phyloP scores from a whole-genome alignment of 2,888 invertebrate species.

The Blastobasis adustella region DNA sequence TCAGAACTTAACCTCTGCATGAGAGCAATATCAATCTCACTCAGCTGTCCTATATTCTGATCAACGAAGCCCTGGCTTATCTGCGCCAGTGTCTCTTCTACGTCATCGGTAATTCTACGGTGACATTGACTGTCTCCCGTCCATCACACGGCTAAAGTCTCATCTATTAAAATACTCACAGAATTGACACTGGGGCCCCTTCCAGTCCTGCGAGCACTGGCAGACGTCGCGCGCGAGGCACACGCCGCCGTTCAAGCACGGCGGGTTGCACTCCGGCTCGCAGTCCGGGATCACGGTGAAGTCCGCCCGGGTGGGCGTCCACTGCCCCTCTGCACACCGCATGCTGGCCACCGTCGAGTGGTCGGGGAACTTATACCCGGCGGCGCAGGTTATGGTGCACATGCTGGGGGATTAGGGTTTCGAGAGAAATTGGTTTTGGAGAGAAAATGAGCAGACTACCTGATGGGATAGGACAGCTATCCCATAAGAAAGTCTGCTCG shows the following conservation, averaged over 20 bases:
- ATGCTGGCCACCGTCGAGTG: slow-evolving; percentile 80
- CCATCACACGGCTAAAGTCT: neutral
- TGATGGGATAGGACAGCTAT: too few relatives aligned
- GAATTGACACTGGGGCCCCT: slow-evolving; percentile 84
- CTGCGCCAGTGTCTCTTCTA: too few relatives aligned
- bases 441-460: too few relatives aligned
- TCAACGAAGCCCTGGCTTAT: too few relatives aligned
- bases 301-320: slow-evolving; percentile 80
- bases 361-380: slow-evolving; percentile 82
- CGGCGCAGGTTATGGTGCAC: slow-evolving; percentile 79
- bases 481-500: too few relatives aligned
- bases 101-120: too few relatives aligned
- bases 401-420: slow-evolving; percentile 45
- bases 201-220: slow-evolving; percentile 82
- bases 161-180: slow-evolving; percentile 31
- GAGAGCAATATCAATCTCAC: too few relatives aligned
- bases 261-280: slow-evolving; percentile 77
- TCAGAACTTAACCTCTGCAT: too few relatives aligned
- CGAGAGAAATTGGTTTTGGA: too few relatives aligned
- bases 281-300: slow-evolving; percentile 81
- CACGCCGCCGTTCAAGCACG: slow-evolving; percentile 87
- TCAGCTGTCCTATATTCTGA: too few relatives aligned
- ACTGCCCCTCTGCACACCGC: slow-evolving; percentile 80
- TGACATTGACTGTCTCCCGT: too few relatives aligned
- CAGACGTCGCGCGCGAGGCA: slow-evolving; percentile 86